Evolutionary conservation across 2,888 invertebrate species (phyloP), one percentile per base, ranked within the genome.

Genomic region (Smittia sp.): DNA sequence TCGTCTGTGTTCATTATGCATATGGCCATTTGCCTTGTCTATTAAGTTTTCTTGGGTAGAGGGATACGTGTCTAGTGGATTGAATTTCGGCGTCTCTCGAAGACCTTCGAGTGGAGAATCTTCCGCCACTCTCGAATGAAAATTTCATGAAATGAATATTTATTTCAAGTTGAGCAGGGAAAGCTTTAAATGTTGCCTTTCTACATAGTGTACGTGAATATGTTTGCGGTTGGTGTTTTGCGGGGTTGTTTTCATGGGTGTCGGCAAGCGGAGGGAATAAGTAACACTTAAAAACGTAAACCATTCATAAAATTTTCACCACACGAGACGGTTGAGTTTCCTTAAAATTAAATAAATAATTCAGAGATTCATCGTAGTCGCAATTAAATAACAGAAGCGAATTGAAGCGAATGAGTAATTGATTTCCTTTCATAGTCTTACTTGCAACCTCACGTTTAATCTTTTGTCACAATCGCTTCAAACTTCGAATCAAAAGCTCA

Each of bases 1-100:
- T 58, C 22, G 58, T 63, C 27, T 27, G 27, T 66, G 39, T 66
- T 66, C 39, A 66, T 66, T 66, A 66, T 66, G 66, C 66, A 66
- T 66, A 39, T 39, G 66, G 18, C 66, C 66, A 66, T 66, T 63
- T 39, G 20, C 32, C 20, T 66, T 66, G 66, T 66, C 66, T 66
- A 32, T 66, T 66, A 63, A 63, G 63, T 63, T 58, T 58, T 18
- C 22, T n/a, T 15, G 46, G 46, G 18, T 1, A 15, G 27, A 13
- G 25, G 2, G 20, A 39, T 15, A 66, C 66, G 39, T 39, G 39
- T 66, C 39, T 39, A 66, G 39, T 66, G 25, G 65, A 65, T 3
- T 27, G 65, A 65, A 65, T 3, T 65, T 32, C 32, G 32, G 32
- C 32, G 32, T 32, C 32, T 32, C 32, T 32, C 32, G 32, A 32